A percentile compares a stretch with the other conserved stretches of the same genome.
These are phyloP conservation scores for Portunus trituberculatus DNA, from an alignment of 1,140 invertebrate species.

Conservation along the genomic window DNA sequence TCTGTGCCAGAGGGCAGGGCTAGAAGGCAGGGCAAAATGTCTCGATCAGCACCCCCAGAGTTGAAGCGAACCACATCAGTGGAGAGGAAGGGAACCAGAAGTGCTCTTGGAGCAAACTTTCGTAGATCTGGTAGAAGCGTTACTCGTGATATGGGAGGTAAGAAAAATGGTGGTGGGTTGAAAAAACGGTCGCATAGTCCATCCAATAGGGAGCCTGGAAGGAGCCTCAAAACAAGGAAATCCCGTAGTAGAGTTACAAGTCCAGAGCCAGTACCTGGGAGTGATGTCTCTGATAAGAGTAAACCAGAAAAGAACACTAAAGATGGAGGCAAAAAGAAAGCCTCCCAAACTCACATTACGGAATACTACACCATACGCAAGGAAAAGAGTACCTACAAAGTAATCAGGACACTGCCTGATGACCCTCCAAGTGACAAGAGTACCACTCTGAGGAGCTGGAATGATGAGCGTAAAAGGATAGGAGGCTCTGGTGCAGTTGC, in stretches of 20 bases:
- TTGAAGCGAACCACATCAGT: constrained; percentile 46
- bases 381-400: constrained; percentile 71
- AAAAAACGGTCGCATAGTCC: constrained; percentile 72
- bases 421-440: constrained; percentile 59
- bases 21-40: constrained; percentile 67
- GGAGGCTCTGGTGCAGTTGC: constrained; percentile 43
- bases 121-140: constrained; percentile 48
- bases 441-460: constrained; percentile 39
- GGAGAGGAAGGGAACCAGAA: constrained; percentile 54
- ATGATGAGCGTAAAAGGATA: constrained; percentile 24
- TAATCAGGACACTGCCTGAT: constrained; percentile 69
- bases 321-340: constrained; percentile 58
- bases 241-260: constrained; percentile 71
- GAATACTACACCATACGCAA: constrained; percentile 70
- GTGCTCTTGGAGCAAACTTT: constrained; percentile 44
- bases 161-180: constrained; percentile 61
- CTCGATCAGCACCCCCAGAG: constrained; percentile 73
- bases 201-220: constrained; percentile 67
- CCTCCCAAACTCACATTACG: constrained; percentile 69
- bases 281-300: constrained; percentile 62
- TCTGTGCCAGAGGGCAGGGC: constrained; percentile 59
- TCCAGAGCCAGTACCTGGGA: constrained; percentile 62
- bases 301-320: constrained; percentile 47
- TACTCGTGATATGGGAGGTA: constrained; percentile 37
- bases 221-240: constrained; percentile 69